Evolutionary conservation across 2,888 invertebrate genomes (phyloP).

Genomic region (Metopia argyrocephala): DNA sequence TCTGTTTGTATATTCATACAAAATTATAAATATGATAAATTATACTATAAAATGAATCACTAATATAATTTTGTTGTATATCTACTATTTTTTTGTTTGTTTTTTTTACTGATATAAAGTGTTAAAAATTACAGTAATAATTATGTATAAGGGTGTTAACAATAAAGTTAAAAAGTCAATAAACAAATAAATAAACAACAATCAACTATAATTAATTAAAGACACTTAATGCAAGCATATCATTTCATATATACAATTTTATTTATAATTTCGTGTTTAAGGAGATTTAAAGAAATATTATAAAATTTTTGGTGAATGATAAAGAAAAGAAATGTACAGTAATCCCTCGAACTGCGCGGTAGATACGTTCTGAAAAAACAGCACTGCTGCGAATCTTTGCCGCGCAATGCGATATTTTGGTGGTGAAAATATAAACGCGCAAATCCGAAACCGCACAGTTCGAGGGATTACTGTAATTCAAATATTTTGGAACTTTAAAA

Average conservation of each 20-base stretch:
- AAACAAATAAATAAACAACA: conserved; percentile 10
- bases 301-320: not conserved
- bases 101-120: conserved; percentile 22
- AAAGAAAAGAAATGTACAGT: too few species aligned
- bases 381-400: too few species aligned
- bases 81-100: not conserved
- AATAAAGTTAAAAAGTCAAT: not conserved
- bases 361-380: too few species aligned
- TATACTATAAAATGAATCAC: conserved; percentile 52
- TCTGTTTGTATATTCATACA: too few species aligned
- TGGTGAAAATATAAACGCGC: too few species aligned
- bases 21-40: conserved; percentile 55
- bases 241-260: not conserved
- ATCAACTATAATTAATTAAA: not conserved
- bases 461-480: too few species aligned
- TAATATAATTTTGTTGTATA: not conserved
- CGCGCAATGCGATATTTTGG: too few species aligned
- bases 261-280: not conserved
- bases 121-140: not conserved
- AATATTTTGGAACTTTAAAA: too few species aligned
- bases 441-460: too few species aligned
- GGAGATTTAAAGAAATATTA: not conserved
- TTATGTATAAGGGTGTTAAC: not conserved
- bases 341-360: too few species aligned
- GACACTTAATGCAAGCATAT: too few species aligned